phyloP scores from a whole-genome alignment of 2,888 invertebrate genomes.

The Apantesis nais region DNA sequence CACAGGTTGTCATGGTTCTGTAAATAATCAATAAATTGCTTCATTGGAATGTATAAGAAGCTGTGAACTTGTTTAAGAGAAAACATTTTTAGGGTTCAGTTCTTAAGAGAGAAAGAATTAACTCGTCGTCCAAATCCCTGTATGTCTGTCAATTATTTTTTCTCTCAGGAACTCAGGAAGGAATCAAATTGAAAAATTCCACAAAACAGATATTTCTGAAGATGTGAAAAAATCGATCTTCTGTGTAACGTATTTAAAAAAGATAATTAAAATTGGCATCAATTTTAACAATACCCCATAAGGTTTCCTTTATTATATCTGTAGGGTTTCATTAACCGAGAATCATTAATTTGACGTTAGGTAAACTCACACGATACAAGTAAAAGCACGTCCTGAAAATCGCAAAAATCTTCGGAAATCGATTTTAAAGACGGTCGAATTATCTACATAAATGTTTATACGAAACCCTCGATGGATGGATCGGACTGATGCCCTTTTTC shows the following conservation, averaged over 20 bases:
- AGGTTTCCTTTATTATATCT: no score
- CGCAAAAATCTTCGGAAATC: no score
- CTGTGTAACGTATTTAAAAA: no score
- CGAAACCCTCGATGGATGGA: background rate
- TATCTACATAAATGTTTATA: background rate
- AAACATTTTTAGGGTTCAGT: constrained; percentile 1
- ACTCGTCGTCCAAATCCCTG: background rate
- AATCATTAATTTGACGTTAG: background rate
- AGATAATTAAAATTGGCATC: no score
- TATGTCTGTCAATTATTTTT: no score
- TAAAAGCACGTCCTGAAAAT: background rate
- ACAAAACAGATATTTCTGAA: no score
- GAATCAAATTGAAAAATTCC: no score
- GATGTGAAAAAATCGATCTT: no score
- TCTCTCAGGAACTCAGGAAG: no score
- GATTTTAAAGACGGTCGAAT: no score
- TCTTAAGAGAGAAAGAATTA: background rate
- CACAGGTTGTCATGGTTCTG: constrained; percentile 16
- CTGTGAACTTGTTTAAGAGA: constrained; percentile 13
- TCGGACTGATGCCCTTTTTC: background rate
- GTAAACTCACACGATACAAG: background rate
- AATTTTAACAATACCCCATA: no score
- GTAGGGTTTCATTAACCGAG: no score
- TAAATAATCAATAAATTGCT: constrained; percentile 22
- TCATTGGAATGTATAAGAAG: constrained; percentile 12